Evolutionary conservation across 2,797 vertebrate genomes (phyloP), one percentile per base, ranked within the genome.

Genomic region (Stomatorhinus walkeri): DNA sequence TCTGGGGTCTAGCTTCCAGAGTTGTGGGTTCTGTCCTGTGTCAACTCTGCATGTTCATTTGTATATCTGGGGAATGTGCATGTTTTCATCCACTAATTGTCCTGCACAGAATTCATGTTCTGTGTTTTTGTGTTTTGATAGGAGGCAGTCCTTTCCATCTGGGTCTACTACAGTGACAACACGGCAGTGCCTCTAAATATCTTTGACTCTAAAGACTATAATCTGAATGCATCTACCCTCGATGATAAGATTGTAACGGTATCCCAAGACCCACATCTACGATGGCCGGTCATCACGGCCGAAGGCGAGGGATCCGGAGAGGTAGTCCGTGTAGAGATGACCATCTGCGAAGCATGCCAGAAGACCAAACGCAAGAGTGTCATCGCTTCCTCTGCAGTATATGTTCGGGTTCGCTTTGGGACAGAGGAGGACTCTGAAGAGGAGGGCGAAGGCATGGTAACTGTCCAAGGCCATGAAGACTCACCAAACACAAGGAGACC

Each of bases 321-420:
- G 89, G 90, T 97, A 89, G 94, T 98, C 43, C 96, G 96, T 0
- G 94, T 95, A 0, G 98, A 99, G 93, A 97, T 99, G 94, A 97
- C 96, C 91, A 99, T 99, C 91, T 96, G 97, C 0, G 98, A 99
- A 93, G 96, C 96, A 91, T 99, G 98, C 93, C 98, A 99, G 95
- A 99, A 99, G 92, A 98, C 97, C 91, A 99, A 98, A 87, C 96
- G 98, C 92, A 99, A 98, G 92, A 99, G 98, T 0, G 92, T 99
- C 89, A 96, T 99, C 49, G 97, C 96, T 24, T 96, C 97, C 0
- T 96, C 98, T 0, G 85, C 95, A 0, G 97, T 97, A 87, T 94
- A 94, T 0, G 96, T 98, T 81, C 96, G 96, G 19, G 97, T 99
- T 24, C 97, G 96, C 87, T 98, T 98, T 0, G 96, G 97, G 14